Conservation (phyloP, 2,113 vertebrate species). For the Micronisus gabar region DNA sequence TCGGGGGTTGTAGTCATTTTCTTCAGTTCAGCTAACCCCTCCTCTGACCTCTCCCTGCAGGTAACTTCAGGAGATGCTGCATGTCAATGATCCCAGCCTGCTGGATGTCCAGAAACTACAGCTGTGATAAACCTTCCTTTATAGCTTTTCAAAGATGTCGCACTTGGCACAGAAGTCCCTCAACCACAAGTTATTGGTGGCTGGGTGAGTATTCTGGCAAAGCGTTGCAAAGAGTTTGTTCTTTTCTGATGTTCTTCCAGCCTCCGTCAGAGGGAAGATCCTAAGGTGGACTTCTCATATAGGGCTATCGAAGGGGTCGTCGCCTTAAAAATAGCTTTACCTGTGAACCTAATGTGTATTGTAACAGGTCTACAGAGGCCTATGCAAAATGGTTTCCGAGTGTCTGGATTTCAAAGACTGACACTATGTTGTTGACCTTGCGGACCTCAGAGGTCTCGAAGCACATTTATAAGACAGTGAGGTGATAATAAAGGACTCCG, state of each 20-base stretch:
- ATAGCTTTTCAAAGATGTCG: not conserved
- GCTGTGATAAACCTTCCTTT: not conserved
- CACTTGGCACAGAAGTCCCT: not conserved
- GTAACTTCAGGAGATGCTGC: not conserved
- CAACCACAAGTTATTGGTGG: not conserved
- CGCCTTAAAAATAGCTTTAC: not conserved
- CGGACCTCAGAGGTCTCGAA: not conserved
- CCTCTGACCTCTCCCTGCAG: conserved; percentile 8
- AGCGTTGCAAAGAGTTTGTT: not conserved
- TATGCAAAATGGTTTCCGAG: not conserved
- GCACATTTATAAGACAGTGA: not conserved
- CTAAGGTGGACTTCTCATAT: not conserved
- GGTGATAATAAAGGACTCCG: not conserved
- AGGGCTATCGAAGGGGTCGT: not conserved
- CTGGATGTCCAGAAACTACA: not conserved
- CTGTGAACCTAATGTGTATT: not conserved
- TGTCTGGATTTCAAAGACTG: not conserved
- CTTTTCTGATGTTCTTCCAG: not conserved
- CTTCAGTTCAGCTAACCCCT: not conserved
- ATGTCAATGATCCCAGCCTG: not conserved
- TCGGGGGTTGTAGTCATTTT: not conserved
- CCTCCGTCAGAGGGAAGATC: not conserved
- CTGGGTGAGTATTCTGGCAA: not conserved
- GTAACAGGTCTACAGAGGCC: not conserved
- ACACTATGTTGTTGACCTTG: not conserved